Evolutionary conservation across 1,140 invertebrate genomes (phyloP).

Genomic region (Drosophila pseudoananassae): DNA sequence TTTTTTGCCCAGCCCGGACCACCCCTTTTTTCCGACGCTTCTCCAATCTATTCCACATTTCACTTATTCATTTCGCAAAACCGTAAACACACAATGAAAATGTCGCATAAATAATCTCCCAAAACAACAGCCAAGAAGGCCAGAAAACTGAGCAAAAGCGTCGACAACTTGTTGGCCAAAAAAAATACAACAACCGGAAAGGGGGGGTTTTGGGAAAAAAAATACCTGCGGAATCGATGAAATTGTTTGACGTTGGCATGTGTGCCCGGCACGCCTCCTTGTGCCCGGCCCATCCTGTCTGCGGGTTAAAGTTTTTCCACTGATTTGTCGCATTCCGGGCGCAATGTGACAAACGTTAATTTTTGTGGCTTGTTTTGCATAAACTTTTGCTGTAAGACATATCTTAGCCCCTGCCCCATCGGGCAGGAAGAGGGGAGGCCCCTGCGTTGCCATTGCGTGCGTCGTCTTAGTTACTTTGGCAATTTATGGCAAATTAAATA

Average conservation of each 20-base stretch:
- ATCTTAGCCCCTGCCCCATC: background rate
- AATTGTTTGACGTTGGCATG: conserved; percentile 65
- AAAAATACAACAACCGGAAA: background rate
- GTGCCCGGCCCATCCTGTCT: conserved; percentile 27
- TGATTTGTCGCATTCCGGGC: conserved; percentile 81
- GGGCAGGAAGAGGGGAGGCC: background rate
- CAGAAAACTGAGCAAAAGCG: conserved; percentile 14
- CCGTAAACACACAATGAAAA: conserved; percentile 79
- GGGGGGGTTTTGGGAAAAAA: background rate
- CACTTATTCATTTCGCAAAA: conserved; percentile 43
- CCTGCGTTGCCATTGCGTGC: conserved; percentile 69
- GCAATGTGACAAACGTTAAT: conserved; percentile 82
- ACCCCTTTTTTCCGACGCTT: conserved; percentile 11
- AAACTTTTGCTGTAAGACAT: conserved; percentile 67
- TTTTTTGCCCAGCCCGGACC: background rate
- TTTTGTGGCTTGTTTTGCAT: conserved; percentile 81
- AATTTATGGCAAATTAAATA: conserved; percentile 83
- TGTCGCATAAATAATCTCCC: conserved; percentile 74
- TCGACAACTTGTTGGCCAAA: conserved; percentile 70
- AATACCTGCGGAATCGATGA: conserved; percentile 63
- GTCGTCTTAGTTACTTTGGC: conserved; percentile 77
- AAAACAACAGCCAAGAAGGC: conserved; percentile 13
- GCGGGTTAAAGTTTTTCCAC: conserved; percentile 58
- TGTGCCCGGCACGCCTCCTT: conserved; percentile 38
- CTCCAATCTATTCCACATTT: conserved; percentile 52